These are phyloP conservation scores for Petaurus breviceps DNA, from an alignment of 2,113 vertebrate species.

Conservation along the genomic window DNA sequence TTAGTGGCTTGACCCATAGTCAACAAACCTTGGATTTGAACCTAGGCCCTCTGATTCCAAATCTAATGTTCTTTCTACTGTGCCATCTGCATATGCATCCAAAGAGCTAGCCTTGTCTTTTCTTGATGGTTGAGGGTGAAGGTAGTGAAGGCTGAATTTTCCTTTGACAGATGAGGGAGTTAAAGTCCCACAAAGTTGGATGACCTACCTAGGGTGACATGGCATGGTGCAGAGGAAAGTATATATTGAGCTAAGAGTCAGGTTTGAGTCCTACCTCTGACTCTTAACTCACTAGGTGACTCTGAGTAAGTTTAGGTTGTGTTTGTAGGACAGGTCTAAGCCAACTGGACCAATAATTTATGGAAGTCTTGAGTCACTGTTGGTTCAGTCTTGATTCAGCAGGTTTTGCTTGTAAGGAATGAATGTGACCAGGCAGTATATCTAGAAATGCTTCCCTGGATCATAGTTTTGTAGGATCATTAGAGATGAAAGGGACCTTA, in stretches of 20 bases:
- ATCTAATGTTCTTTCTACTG: not conserved
- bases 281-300: not conserved
- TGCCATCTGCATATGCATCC: not conserved
- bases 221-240: not conserved
- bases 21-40: not conserved
- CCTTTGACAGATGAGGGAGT: not conserved
- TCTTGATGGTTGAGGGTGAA: not conserved
- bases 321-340: not conserved
- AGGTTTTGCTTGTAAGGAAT: not conserved
- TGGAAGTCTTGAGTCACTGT: not conserved
- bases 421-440: not conserved
- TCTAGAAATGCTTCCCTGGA: not conserved
- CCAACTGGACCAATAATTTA: not conserved
- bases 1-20: not conserved
- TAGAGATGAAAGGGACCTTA: not conserved
- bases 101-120: not conserved
- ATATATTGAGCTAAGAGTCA: not conserved
- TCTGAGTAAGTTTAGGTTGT: not conserved
- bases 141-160: not conserved
- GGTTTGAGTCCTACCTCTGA: not conserved
- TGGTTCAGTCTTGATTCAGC: not conserved
- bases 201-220: not conserved
- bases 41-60: not conserved
- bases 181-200: not conserved
- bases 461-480: not conserved